Evolutionary conservation across 2,797 vertebrate genomes (phyloP).

Genomic region (Enoplosus armatus): DNA sequence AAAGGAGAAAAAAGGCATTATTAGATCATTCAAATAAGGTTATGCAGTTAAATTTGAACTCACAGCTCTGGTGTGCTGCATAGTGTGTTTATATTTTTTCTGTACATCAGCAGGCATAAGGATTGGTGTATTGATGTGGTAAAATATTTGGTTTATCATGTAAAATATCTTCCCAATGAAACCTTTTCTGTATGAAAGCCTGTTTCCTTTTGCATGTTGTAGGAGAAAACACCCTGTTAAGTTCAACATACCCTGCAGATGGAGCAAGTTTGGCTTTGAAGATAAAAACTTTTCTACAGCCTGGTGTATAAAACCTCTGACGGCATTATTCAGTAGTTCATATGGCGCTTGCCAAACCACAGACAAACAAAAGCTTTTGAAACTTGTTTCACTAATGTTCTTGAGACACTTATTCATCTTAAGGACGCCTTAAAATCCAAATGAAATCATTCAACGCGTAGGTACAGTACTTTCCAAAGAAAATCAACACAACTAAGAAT

Average conservation of each 20-base stretch:
- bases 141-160: conserved; percentile 2
- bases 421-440: conserved; percentile 14
- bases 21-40: conserved; percentile 36
- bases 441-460: not conserved
- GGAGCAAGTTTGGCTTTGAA: conserved; percentile 42
- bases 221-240: conserved; percentile 15
- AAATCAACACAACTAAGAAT: conserved; percentile 31
- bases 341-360: not conserved
- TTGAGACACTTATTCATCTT: conserved; percentile 16
- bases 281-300: conserved; percentile 27
- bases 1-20: not conserved
- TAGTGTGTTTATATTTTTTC: not conserved
- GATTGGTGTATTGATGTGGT: not conserved
- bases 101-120: not conserved
- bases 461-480: not conserved
- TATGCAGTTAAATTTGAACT: not conserved
- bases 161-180: conserved; percentile 7
- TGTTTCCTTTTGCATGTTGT: conserved; percentile 4
- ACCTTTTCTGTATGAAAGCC: not conserved
- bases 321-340: conserved; percentile 34
- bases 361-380: conserved; percentile 3
- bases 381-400: not conserved
- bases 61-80: not conserved
- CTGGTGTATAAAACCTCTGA: conserved; percentile 22
- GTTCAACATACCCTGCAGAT: conserved; percentile 29